phyloP scores from a whole-genome alignment of 2,888 invertebrate genomes.

The Hypolimnas misippus region DNA sequence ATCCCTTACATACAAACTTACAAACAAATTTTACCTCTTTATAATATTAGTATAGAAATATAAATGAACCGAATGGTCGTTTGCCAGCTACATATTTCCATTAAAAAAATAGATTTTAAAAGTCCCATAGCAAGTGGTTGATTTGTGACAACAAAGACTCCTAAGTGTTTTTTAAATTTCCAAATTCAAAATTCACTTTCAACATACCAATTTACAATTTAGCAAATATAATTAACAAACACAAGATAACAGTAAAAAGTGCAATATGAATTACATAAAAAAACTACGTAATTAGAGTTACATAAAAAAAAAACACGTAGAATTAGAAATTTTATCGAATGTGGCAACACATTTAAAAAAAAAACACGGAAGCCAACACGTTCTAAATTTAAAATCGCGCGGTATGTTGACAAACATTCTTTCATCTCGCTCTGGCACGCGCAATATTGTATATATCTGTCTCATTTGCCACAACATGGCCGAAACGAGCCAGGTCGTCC shows the following conservation, averaged over 20 bases:
- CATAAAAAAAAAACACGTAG: conserved; percentile 2
- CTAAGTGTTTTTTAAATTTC: too few relatives aligned
- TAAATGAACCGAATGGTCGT: too few relatives aligned
- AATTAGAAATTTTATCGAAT: conserved; percentile 38
- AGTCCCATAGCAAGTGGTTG: too few relatives aligned
- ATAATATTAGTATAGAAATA: too few relatives aligned
- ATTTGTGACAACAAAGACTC: too few relatives aligned
- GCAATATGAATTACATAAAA: conserved; percentile 3
- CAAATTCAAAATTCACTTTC: too few relatives aligned
- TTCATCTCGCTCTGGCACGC: conserved; percentile 49
- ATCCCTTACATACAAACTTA: too few relatives aligned
- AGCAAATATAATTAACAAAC: neutral
- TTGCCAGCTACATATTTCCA: too few relatives aligned
- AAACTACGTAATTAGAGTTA: too few relatives aligned
- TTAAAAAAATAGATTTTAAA: too few relatives aligned
- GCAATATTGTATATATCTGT: conserved; percentile 29
- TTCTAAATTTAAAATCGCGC: conserved; percentile 63
- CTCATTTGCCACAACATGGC: conserved; percentile 42
- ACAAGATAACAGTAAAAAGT: neutral
- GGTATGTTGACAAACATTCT: conserved; percentile 69
- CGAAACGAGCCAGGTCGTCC: conserved; percentile 40
- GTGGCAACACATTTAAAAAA: conserved; percentile 43
- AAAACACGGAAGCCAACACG: conserved; percentile 47
- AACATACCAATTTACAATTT: too few relatives aligned
- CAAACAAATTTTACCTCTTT: too few relatives aligned